phyloP scores from a whole-genome alignment of 1,140 invertebrate genomes.

The Neomicropteryx cornuta region DNA sequence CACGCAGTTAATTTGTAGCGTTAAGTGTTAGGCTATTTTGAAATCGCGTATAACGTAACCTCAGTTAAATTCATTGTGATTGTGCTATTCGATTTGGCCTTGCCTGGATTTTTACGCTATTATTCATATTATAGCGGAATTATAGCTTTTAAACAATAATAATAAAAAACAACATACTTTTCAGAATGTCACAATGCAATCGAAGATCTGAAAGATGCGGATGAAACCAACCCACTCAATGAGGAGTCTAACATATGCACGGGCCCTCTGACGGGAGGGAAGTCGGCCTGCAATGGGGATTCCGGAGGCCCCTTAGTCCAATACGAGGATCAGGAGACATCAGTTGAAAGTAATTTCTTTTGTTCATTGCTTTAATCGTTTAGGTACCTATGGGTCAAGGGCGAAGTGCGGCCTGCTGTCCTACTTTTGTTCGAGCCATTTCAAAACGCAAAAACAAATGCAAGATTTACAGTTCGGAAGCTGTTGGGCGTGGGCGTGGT shows the following conservation, averaged over 20 bases:
- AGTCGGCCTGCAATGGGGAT: conserved; percentile 52
- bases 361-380: no score
- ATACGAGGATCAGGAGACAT: conserved; percentile 17
- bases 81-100: no score
- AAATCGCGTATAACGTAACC: no score
- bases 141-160: background rate
- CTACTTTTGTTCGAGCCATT: background rate
- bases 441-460: background rate
- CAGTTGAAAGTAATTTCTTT: no score
- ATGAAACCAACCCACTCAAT: conserved; percentile 29
- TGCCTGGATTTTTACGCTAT: no score
- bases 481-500: background rate
- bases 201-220: conserved; percentile 21
- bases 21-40: no score
- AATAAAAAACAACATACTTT: conserved; percentile 9
- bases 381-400: no score
- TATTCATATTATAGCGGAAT: no score
- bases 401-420: conserved; percentile 7
- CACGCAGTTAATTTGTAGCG: no score
- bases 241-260: conserved; percentile 45
- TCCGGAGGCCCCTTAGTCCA: conserved; percentile 53
- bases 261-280: conserved; percentile 42
- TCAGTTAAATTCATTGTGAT: no score
- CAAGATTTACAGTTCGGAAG: background rate
- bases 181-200: conserved; percentile 32